These are phyloP conservation scores for Idaea dimidiata DNA, from an alignment of 2,888 invertebrate genomes.

Conservation along the genomic window DNA sequence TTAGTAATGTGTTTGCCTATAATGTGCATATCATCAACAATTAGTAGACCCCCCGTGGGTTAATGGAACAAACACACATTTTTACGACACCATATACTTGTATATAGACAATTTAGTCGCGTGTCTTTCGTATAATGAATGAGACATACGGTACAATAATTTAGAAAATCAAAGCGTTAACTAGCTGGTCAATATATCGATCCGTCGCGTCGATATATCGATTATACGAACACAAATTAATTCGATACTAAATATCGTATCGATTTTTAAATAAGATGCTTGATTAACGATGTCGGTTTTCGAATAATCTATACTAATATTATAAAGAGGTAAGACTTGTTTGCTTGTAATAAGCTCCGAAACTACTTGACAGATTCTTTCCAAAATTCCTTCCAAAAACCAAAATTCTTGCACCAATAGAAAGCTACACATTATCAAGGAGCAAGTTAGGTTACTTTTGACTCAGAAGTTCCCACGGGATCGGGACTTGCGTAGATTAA, in stretches of 20 bases:
- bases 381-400: too few relatives aligned
- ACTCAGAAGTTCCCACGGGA: too few relatives aligned
- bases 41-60: constrained; percentile 67
- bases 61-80: constrained; percentile 46
- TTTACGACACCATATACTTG: constrained; percentile 50
- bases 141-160: constrained; percentile 26
- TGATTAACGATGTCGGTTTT: constrained; percentile 1
- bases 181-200: constrained; percentile 1
- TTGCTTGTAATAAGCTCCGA: too few relatives aligned
- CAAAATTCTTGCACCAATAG: too few relatives aligned
- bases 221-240: neutral
- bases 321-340: too few relatives aligned
- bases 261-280: neutral
- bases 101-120: constrained; percentile 58
- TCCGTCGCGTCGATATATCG: neutral
- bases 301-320: too few relatives aligned
- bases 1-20: neutral
- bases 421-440: too few relatives aligned
- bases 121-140: constrained; percentile 48
- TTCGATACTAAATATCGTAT: neutral
- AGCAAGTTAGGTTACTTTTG: too few relatives aligned
- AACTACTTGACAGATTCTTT: too few relatives aligned
- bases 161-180: constrained; percentile 9
- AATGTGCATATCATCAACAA: constrained; percentile 69
- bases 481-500: too few relatives aligned